Evolutionary conservation across 2,888 invertebrate species (phyloP), one percentile per base, ranked within the genome.

Genomic region (Tachina fera): DNA sequence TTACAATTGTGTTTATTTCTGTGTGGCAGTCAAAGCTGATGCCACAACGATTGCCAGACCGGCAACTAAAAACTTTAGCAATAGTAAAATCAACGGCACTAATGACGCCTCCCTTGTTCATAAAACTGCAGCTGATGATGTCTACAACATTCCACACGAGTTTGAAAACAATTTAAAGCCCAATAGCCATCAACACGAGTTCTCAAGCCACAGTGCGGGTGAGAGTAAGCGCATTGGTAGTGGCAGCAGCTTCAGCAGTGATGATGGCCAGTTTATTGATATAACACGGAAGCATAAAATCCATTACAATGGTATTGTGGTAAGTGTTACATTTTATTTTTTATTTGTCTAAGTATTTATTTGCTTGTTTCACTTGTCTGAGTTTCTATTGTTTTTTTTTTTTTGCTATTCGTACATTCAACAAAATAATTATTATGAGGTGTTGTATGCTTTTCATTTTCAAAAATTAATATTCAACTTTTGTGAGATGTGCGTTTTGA

Each of bases 271-370:
- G 47, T 91, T 90, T 87, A 91, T 92, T 74, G 90, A 90, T 89
- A 89, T 92, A 88, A 90, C 91, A 80, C 91, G 91, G 88, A 91
- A 90, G 87, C 90, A 90, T 82, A 90, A 90, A 88, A 88, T 92
- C 76, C 89, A 89, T 63, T 87, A 90, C 77, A 91, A 93, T 89
- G 92, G 91, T 89, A 88, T 91, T 89, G 91, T 92, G 92, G 92
- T 92, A 87, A 91, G 89, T 88, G 22, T 22, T 56, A 53, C 41
- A 16, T 72, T 47, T 61, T 56, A n/a, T n/a, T 53, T 70, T n/a
- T 63, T 43, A 45, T 75, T 61, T 47, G 31, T 67, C 58, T 67
- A 56, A 63, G 76, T 74, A 60, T 68, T 71, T 67, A 39, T 68
- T 65, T 53, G 6, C 51, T 71, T 78, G 70, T 63, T 67, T 72